Evolutionary conservation across 1,140 invertebrate genomes (phyloP), one percentile per base, ranked within the genome.

Genomic region (Eupristina koningsbergeri): DNA sequence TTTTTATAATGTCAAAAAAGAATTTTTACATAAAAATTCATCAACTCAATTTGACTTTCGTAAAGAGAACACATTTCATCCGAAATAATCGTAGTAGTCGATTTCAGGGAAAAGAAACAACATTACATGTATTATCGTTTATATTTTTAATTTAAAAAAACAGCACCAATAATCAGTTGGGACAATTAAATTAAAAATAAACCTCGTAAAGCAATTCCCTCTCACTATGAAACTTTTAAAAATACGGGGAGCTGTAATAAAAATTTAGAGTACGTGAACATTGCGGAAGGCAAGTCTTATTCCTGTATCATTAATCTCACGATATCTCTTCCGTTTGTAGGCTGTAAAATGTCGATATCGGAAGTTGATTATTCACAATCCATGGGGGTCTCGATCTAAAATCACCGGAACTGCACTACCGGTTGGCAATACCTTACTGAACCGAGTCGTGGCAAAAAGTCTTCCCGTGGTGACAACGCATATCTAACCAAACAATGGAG

Each of bases 331-430:
- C 34, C 31, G 31, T 39, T 69, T 69, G 17, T 17, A n/a, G n/a
- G n/a, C n/a, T n/a, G n/a, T n/a, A n/a, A n/a, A n/a, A n/a, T n/a
- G n/a, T n/a, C n/a, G n/a, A n/a, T n/a, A n/a, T n/a, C n/a, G n/a
- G n/a, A n/a, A n/a, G n/a, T n/a, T n/a, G n/a, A n/a, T n/a, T n/a
- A n/a, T n/a, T n/a, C n/a, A n/a, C n/a, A n/a, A n/a, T n/a, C n/a
- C n/a, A n/a, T 41, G 41, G 26, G 63, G 13, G 47, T 31, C 73
- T 17, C 53, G 53, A 22, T 58, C 22, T 7, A 47, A 69, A 85
- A 80, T 77, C 73, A 47, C 61, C 15, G 63, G 50, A 67, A 75
- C 11, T 34, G 45, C 26, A 36, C 74, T 58, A 58, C 74, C 74
- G 47, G 45, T 76, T 36, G 74, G 29, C 47, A 76, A 50, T 17